Base-by-base conservation (phyloP, 2,888 invertebrate genomes). In the Pardosa pseudoannulata region DNA sequence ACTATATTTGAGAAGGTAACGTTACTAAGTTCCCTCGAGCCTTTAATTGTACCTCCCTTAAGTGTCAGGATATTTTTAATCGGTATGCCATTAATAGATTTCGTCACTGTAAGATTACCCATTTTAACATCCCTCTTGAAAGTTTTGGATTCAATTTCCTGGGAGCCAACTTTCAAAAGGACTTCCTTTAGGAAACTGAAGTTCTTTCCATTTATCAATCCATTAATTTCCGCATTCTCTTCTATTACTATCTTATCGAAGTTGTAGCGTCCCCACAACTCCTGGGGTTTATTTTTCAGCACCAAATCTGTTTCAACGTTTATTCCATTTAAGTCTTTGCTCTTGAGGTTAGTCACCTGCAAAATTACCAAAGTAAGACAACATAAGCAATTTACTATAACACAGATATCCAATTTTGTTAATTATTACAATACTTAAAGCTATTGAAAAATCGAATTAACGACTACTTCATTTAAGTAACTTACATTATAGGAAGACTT, bases 31-130 rank as follows among this genome's bases (percentile, higher is more conserved):
- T 65, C 41, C 50, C 79, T 67, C 0, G 76, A 65, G 9, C 67
- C 62, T 9, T 46, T 16, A 11, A 85, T 56, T 27, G 83, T 27
- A 29, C 72, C 65, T 29, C 75, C 71, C 36, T 39, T 78, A 1
- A 85, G 6, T 16, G 88, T 64, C 11, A 87, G 80, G 27, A 87
- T 68, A n/a, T 88, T 81, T 56, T 71, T 65, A 9, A 89, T 19
- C 3, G 71, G 31, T n/a, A 89, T 71, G 7, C 71, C 68, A 46
- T 89, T 89, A 11, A 89, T 79, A 5, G 68, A 32, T 0, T 78
- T 73, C 28, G 36, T 70, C 3, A 86, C 65, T 0, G 36, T 79
- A 13, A 89, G 23, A n/a, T 81, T 73, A 2, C 82, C 62, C 6
- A 89, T 76, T 56, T 36, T 62, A 0, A 88, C 75, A 23, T 89